These are phyloP conservation scores for Apantesis nais DNA, from an alignment of 2,888 invertebrate species.

Conservation along the genomic window DNA sequence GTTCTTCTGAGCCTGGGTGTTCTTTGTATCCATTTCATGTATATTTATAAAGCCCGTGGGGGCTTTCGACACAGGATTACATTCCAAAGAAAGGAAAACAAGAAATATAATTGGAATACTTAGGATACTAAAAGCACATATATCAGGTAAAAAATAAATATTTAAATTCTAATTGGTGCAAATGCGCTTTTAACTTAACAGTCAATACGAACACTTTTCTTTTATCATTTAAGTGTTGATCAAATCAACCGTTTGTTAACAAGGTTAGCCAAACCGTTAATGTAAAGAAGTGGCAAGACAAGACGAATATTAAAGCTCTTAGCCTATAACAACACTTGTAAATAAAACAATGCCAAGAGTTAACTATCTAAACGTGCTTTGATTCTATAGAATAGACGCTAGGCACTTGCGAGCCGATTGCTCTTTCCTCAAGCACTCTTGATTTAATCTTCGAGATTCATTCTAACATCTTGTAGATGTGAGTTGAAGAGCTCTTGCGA, in stretches of 20 bases:
- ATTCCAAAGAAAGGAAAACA: too few relatives aligned
- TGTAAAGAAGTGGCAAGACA: not conserved
- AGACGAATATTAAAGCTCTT: constrained; percentile 5
- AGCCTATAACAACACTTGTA: constrained; percentile 22
- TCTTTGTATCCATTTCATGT: too few relatives aligned
- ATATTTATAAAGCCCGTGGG: too few relatives aligned
- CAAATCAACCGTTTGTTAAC: not conserved
- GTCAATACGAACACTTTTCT: not conserved
- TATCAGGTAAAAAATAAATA: not conserved
- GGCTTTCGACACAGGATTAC: too few relatives aligned
- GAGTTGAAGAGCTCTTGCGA: constrained; percentile 59
- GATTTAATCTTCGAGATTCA: constrained; percentile 63
- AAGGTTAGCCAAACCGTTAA: not conserved
- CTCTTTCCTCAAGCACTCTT: constrained; percentile 45
- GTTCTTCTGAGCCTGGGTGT: too few relatives aligned
- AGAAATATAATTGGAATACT: too few relatives aligned
- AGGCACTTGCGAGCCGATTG: constrained; percentile 38
- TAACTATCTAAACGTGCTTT: constrained; percentile 19
- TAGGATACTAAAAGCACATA: not conserved
- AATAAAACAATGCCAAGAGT: constrained; percentile 32
- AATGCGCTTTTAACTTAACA: not conserved
- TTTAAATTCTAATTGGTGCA: not conserved
- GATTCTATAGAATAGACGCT: constrained; percentile 12
- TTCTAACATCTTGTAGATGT: constrained; percentile 49
- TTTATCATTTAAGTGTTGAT: too few relatives aligned